phyloP scores from a whole-genome alignment of 1,140 invertebrate genomes.

The Ridgeia piscesae region DNA sequence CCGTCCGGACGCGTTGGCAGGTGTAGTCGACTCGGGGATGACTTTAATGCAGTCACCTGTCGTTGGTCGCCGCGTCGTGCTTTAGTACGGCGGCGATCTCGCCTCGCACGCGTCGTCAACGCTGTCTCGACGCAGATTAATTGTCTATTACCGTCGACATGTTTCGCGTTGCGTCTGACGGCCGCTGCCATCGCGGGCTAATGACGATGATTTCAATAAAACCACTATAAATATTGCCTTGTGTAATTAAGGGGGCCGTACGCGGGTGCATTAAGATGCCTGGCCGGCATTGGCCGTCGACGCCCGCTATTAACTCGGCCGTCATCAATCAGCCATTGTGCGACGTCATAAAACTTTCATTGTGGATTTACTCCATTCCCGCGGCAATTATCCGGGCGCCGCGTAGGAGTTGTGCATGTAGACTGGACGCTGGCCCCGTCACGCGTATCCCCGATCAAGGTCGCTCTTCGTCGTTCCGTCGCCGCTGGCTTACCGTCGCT shows the following conservation, averaged over 20 bases:
- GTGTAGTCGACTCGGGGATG: background rate
- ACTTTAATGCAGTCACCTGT: background rate
- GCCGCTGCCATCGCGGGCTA: background rate
- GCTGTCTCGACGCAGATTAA: background rate
- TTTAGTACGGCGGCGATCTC: background rate
- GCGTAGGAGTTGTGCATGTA: background rate
- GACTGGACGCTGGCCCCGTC: background rate
- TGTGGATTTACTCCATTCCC: background rate
- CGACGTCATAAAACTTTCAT: background rate
- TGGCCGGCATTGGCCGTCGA: background rate
- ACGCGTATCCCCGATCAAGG: background rate
- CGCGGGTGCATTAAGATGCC: conserved; percentile 3
- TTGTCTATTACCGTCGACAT: background rate
- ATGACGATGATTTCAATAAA: background rate
- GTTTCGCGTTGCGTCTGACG: background rate
- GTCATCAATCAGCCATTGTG: background rate
- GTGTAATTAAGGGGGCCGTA: background rate
- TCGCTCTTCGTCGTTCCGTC: background rate
- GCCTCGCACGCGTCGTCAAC: background rate
- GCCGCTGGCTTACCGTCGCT: background rate
- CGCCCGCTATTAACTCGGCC: background rate
- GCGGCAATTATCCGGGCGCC: background rate
- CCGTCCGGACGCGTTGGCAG: background rate
- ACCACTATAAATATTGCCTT: conserved; percentile 1
- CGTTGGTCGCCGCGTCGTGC: background rate